Evolutionary conservation across 1,140 invertebrate species (phyloP).

Genomic region (Brachionus plicatilis): DNA sequence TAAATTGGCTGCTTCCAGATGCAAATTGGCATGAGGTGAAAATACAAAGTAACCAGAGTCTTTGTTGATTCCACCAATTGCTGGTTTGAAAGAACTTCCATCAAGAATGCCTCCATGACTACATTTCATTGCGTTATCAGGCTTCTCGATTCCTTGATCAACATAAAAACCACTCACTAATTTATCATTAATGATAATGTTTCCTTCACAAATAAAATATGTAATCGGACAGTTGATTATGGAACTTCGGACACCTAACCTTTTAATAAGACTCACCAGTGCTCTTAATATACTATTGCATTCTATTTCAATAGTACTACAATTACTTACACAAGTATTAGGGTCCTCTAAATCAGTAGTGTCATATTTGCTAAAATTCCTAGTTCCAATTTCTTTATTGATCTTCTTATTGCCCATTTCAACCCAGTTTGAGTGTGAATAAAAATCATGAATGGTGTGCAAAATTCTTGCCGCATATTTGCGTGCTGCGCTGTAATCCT

Average conservation of each 20-base stretch:
- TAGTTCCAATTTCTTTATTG: not conserved
- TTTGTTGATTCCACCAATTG: conserved; percentile 35
- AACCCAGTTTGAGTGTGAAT: conserved; percentile 40
- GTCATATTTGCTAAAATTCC: not conserved
- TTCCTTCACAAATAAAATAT: conserved; percentile 21
- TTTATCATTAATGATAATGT: not conserved
- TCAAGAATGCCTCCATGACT: conserved; percentile 32
- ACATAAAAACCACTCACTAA: not conserved
- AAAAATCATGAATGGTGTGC: conserved; percentile 41
- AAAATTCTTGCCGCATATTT: not conserved
- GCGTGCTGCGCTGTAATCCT: not conserved
- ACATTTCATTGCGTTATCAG: conserved; percentile 13
- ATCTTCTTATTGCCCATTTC: conserved; percentile 35
- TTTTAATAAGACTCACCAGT: not conserved
- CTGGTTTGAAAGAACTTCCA: not conserved
- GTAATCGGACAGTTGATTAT: not conserved
- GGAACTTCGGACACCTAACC: not conserved
- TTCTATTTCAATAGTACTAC: not conserved
- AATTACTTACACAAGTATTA: not conserved
- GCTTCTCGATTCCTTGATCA: conserved; percentile 14
- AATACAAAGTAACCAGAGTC: not conserved
- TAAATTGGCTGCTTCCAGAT: not conserved
- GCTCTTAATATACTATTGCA: conserved; percentile 4
- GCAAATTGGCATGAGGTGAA: conserved; percentile 24
- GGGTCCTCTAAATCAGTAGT: not conserved